Conservation (phyloP, 2,888 invertebrate species). For the Lamellibrachia satsuma region DNA sequence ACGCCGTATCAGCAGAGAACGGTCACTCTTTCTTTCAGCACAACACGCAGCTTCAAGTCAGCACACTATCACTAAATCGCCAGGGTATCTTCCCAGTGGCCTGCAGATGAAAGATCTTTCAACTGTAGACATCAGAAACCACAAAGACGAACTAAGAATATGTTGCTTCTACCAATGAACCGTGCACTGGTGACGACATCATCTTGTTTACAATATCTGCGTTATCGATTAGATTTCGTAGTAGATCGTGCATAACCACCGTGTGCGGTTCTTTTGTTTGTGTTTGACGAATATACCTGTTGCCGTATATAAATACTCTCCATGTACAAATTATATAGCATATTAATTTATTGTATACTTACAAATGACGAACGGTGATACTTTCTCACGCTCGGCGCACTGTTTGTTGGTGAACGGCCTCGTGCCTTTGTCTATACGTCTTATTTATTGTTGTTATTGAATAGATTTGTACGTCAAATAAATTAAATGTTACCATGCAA, state of each 20-base stretch:
- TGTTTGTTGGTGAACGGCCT: neutral
- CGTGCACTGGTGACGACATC: neutral
- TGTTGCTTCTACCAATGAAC: neutral
- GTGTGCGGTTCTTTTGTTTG: constrained; percentile 5
- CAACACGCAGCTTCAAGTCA: neutral
- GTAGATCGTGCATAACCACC: neutral
- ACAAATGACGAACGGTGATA: neutral
- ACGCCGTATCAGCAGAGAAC: neutral
- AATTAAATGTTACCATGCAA: neutral
- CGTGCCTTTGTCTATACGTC: neutral
- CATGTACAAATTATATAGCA: neutral
- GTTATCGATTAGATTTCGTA: neutral
- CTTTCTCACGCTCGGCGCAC: neutral
- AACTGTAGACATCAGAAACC: neutral
- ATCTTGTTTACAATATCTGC: neutral
- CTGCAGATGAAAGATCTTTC: neutral
- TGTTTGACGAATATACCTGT: neutral
- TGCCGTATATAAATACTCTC: constrained; percentile 17
- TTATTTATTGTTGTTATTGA: constrained; percentile 13
- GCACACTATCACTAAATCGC: neutral
- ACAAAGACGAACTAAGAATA: neutral
- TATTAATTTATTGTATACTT: neutral
- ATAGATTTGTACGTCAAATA: neutral
- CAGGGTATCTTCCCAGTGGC: neutral
- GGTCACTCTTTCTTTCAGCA: neutral